Conservation (phyloP, 2,113 vertebrate genomes). For the Puma concolor region DNA sequence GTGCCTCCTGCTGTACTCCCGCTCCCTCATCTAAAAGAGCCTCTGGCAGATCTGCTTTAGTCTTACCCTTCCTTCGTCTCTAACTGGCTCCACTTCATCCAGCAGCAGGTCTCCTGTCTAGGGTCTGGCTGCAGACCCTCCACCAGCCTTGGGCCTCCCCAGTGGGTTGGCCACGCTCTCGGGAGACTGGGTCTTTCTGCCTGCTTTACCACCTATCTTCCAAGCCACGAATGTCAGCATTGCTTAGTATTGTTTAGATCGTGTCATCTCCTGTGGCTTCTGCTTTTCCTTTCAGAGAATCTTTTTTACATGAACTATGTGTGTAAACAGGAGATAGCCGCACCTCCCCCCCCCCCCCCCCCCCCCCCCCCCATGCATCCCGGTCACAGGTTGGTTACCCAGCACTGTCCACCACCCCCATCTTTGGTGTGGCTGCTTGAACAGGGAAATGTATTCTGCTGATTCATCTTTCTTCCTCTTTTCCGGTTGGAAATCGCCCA, state of each 20-base stretch:
- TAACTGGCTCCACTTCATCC: neutral
- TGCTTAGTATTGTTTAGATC: neutral
- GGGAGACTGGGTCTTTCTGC: neutral
- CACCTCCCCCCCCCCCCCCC: fast-evolving
- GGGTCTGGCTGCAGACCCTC: neutral
- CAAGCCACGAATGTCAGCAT: neutral
- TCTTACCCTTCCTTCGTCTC: fast-evolving
- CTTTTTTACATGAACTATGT: neutral
- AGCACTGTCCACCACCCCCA: no score
- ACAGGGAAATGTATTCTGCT: neutral
- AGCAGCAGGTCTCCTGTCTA: neutral
- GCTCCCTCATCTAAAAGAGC: no score
- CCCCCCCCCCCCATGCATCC: fast-evolving
- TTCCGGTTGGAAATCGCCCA: neutral
- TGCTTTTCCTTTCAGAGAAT: neutral
- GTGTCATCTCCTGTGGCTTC: neutral
- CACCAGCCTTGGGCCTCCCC: no score
- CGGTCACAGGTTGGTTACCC: no score
- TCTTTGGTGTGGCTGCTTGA: fast-evolving
- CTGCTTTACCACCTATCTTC: neutral
- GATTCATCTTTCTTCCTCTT: neutral
- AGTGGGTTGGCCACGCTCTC: neutral
- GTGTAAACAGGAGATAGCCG: no score
- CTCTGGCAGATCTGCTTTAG: neutral
- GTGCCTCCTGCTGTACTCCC: neutral